Conservation (phyloP, 1,140 invertebrate species). For the Pogonognathellus flavescens region DNA sequence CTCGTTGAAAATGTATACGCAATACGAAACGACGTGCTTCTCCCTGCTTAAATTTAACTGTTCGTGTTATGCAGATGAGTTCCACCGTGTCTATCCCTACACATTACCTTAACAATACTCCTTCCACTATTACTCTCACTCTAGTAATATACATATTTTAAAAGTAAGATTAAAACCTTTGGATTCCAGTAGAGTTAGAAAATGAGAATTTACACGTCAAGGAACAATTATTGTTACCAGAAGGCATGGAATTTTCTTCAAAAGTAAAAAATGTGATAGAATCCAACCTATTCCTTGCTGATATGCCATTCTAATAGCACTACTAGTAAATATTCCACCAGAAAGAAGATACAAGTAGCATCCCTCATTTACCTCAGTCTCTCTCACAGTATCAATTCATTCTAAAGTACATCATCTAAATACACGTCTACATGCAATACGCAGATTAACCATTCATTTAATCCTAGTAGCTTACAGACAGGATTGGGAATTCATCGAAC, state of each 20-base stretch:
- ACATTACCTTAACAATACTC: background rate
- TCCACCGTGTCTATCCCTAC: background rate
- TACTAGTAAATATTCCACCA: background rate
- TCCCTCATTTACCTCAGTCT: background rate
- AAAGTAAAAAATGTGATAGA: conserved; percentile 28
- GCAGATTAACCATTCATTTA: conserved; percentile 9
- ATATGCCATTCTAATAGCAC: background rate
- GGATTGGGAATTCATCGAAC: conserved; percentile 30
- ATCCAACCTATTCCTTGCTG: conserved; percentile 22
- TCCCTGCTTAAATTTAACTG: conserved; percentile 7
- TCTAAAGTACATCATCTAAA: background rate
- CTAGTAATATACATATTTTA: conserved; percentile 20
- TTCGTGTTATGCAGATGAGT: conserved; percentile 46
- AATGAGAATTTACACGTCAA: conserved; percentile 52
- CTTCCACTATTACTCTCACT: background rate
- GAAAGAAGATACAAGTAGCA: background rate
- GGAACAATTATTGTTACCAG: conserved; percentile 39
- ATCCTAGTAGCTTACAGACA: background rate
- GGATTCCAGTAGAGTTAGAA: conserved; percentile 32
- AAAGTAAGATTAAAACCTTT: conserved; percentile 27
- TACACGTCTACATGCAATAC: background rate
- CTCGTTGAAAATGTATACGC: background rate
- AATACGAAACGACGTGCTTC: background rate
- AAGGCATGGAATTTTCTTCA: conserved; percentile 22
- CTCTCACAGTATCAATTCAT: background rate